Evolutionary conservation across 1,140 invertebrate species (phyloP), one percentile per base, ranked within the genome.

Genomic region (Reticulitermes speratus): DNA sequence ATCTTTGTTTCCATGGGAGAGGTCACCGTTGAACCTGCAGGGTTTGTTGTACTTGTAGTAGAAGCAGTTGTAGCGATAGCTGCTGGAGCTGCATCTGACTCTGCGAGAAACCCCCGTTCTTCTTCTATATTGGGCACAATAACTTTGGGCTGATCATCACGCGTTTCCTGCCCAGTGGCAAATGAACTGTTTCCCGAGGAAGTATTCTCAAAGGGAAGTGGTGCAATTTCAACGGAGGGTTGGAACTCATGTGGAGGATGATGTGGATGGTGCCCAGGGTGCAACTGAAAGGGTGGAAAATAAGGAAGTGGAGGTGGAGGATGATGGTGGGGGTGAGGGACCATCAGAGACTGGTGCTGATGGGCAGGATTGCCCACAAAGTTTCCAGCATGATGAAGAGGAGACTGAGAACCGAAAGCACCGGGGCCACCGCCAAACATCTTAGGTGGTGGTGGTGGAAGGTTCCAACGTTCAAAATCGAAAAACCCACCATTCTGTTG

Each of bases 91-190:
- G 82, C 55, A 88, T 87, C 23, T 90, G 89, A 87, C 88, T 89
- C 83, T 90, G 90, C 83, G 90, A 97, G 91, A 91, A 96, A 96
- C 90, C 94, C 95, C 89, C 96, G 91, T 92, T 97, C 96, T 91
- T 97, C 95, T 90, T 96, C 96, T 90, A 97, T 96, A 92, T 96
- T 96, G 87, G 96, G 96, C 88, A 96, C 95, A 88, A 96, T 95
- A 88, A 96, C 95, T 92, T 96, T 95, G 87, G 95, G 95, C 90
- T 94, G 94, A 89, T 95, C 94, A 87, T 93, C 92, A 90, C 91
- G 92, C 89, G 91, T 30, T 21, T 85, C 59, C 19, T 65, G 85
- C 21, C 44, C 44, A 25, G 83, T 59, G 30, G n/a, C n/a, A 55
- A 30, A 48, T 32, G 44, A 52, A 45, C 30, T 84, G 44, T 52